Evolutionary conservation across 2,888 invertebrate genomes (phyloP).

Genomic region (Hetaerina titia): DNA sequence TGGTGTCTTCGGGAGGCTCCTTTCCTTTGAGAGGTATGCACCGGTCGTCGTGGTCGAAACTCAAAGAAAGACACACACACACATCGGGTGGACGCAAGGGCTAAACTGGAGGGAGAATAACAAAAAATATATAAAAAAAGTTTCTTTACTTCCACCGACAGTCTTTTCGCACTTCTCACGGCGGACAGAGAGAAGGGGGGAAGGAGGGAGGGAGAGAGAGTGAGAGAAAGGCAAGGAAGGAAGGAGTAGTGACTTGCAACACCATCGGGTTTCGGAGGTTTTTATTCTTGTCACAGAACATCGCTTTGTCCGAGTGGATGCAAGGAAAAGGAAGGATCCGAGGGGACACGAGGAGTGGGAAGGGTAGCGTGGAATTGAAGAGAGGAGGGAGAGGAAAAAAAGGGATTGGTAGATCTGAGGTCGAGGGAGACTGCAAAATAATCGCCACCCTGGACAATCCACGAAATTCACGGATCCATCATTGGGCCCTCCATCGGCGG

Average conservation of each 20-base stretch:
- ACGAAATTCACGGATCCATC: background rate
- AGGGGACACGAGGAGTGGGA: background rate
- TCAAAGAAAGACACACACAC: background rate
- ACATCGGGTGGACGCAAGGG: no score
- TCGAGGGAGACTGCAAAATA: background rate
- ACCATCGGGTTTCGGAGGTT: background rate
- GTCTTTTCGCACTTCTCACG: conserved; percentile 15
- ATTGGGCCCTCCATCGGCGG: background rate
- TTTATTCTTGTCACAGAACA: background rate
- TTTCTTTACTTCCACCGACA: background rate
- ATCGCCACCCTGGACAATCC: background rate
- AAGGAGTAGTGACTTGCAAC: conserved; percentile 21
- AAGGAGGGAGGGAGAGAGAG: background rate
- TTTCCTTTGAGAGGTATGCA: background rate
- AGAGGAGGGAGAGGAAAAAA: background rate
- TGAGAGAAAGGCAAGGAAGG: background rate
- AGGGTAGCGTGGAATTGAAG: background rate
- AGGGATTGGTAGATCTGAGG: background rate
- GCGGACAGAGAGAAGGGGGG: background rate
- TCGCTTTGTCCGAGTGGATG: background rate
- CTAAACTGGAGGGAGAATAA: background rate
- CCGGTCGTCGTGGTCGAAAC: background rate
- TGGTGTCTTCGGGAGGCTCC: background rate
- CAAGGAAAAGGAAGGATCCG: background rate
- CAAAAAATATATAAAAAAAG: background rate